A percentile compares a stretch with the other conserved stretches of the same genome.
Evolutionary conservation across 2,888 invertebrate genomes (phyloP).

Genomic region (Psococerastis gibbosa): DNA sequence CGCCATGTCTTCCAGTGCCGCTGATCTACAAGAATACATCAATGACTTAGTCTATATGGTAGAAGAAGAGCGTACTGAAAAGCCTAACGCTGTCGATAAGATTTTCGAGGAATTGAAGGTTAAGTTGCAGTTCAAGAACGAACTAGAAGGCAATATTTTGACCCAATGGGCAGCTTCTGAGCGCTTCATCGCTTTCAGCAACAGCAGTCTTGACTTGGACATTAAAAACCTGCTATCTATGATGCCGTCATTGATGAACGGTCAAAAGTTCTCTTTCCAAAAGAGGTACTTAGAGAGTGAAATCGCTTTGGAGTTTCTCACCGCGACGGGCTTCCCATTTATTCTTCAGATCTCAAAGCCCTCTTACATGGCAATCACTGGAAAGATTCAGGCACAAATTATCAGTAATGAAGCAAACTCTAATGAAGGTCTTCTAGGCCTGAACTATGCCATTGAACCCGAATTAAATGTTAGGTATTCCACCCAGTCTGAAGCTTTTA

Average conservation of each 20-base stretch:
- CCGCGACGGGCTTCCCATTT: slow-evolving; percentile 51
- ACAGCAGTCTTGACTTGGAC: slow-evolving; percentile 33
- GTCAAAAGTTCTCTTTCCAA: slow-evolving; percentile 35
- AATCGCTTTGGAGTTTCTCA: slow-evolving; percentile 45
- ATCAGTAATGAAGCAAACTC: too few relatives aligned
- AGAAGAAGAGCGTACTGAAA: slow-evolving; percentile 11
- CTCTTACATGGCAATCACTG: slow-evolving; percentile 31
- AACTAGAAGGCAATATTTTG: slow-evolving; percentile 36
- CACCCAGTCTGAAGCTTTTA: slow-evolving; percentile 35
- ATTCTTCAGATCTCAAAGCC: slow-evolving; percentile 40
- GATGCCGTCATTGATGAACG: slow-evolving; percentile 25
- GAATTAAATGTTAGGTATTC: slow-evolving; percentile 22
- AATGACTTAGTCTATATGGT: neutral
- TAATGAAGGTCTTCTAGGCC: too few relatives aligned
- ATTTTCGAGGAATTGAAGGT: slow-evolving; percentile 38
- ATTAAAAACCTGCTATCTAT: slow-evolving; percentile 12
- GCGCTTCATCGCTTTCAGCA: slow-evolving; percentile 33
- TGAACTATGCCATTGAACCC: neutral
- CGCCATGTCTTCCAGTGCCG: slow-evolving; percentile 28
- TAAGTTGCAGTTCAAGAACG: slow-evolving; percentile 29
- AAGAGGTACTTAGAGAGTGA: slow-evolving; percentile 37
- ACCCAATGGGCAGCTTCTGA: slow-evolving; percentile 28
- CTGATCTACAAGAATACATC: slow-evolving; percentile 22
- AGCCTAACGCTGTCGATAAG: slow-evolving; percentile 27
- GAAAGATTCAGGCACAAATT: slow-evolving; percentile 22